These are phyloP conservation scores for Myioborus miniatus DNA, from an alignment of 2,797 vertebrate species.

Conservation along the genomic window DNA sequence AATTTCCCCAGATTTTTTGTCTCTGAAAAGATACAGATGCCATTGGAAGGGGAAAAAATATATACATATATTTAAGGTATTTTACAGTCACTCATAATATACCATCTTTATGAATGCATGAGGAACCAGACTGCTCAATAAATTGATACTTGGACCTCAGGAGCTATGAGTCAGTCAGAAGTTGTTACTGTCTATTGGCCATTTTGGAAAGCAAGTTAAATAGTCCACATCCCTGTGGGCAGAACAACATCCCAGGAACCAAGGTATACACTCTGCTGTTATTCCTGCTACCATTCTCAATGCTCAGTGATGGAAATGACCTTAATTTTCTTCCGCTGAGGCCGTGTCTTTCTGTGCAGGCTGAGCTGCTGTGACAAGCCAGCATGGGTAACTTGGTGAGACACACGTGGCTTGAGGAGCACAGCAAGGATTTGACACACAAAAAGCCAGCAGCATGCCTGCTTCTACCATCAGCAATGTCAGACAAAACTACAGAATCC, in stretches of 20 bases:
- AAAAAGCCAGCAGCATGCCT: accelerated
- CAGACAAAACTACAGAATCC: neutral
- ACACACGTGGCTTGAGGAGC: neutral
- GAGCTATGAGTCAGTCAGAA: neutral
- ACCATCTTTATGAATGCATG: neutral
- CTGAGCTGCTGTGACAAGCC: neutral
- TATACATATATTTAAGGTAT: neutral
- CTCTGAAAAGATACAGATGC: neutral
- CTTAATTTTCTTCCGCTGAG: neutral
- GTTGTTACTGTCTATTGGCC: neutral
- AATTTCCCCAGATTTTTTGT: neutral
- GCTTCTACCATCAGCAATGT: neutral
- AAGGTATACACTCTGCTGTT: neutral
- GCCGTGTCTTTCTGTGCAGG: neutral
- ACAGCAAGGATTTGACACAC: neutral
- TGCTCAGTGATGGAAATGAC: neutral
- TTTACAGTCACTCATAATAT: neutral
- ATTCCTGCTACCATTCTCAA: neutral
- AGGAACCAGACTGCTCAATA: neutral
- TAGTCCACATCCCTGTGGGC: neutral
- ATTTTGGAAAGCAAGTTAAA: neutral
- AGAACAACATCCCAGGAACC: neutral
- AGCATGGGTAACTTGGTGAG: neutral
- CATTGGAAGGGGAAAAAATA: neutral
- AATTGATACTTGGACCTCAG: neutral